phyloP scores from a whole-genome alignment of 2,888 invertebrate genomes.

The Eristalis tenax region DNA sequence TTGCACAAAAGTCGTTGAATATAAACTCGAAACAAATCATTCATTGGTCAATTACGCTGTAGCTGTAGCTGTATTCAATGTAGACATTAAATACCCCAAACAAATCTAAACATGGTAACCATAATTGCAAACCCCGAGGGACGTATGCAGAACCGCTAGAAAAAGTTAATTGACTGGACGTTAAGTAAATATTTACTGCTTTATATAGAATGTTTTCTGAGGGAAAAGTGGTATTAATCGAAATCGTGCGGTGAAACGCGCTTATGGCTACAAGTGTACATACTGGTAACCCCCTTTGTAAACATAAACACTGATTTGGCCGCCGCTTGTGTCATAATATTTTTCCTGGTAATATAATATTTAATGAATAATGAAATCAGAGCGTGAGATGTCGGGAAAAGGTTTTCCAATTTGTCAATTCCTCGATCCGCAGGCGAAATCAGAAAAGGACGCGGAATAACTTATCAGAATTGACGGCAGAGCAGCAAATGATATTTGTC shows the following conservation, averaged over 20 bases:
- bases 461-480: constrained; percentile 56
- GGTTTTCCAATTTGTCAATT: constrained; percentile 67
- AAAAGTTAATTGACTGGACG: constrained; percentile 70
- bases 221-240: constrained; percentile 61
- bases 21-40: background rate
- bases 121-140: background rate
- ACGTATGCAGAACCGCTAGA: constrained; percentile 18
- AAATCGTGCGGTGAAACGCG: constrained; percentile 59
- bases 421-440: constrained; percentile 65
- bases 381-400: constrained; percentile 69
- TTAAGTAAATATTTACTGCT: constrained; percentile 64
- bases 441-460: constrained; percentile 54
- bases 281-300: constrained; percentile 54
- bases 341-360: constrained; percentile 69
- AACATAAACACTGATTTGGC: constrained; percentile 55
- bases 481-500: constrained; percentile 69
- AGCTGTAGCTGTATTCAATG: constrained; percentile 26
- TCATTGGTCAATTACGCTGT: constrained; percentile 38
- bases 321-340: constrained; percentile 65
- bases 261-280: constrained; percentile 47
- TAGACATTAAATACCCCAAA: constrained; percentile 7
- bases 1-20: background rate
- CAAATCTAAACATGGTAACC: background rate
- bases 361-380: constrained; percentile 70
- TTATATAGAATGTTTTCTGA: constrained; percentile 57